These are phyloP conservation scores for Xestia xanthographa DNA, from an alignment of 2,888 invertebrate genomes.

Conservation along the genomic window DNA sequence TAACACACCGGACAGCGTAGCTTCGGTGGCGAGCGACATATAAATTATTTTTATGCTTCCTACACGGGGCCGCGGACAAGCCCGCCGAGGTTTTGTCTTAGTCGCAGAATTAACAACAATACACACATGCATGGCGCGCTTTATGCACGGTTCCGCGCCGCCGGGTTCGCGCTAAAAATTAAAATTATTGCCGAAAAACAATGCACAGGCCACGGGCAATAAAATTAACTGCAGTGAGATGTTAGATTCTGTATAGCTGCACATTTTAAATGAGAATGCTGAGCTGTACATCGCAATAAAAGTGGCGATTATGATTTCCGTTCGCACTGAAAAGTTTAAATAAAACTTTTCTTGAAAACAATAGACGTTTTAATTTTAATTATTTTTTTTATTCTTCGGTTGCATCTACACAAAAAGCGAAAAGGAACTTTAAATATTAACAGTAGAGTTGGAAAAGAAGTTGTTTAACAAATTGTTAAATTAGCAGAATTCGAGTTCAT, in stretches of 20 bases:
- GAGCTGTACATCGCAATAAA: slow-evolving; percentile 29
- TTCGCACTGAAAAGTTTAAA: neutral
- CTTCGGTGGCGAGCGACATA: slow-evolving; percentile 69
- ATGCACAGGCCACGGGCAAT: slow-evolving; percentile 58
- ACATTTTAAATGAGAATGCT: slow-evolving; percentile 44
- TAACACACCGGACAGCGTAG: slow-evolving; percentile 52
- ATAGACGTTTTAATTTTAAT: neutral
- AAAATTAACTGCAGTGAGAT: slow-evolving; percentile 64
- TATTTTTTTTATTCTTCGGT: neutral
- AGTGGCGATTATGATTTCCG: slow-evolving; percentile 38
- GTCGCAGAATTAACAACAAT: slow-evolving; percentile 73
- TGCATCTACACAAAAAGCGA: neutral
- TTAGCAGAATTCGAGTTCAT: neutral
- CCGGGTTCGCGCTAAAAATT: slow-evolving; percentile 63
- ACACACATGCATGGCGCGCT: slow-evolving; percentile 60
- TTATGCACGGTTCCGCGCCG: slow-evolving; percentile 54
- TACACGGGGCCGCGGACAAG: slow-evolving; percentile 62
- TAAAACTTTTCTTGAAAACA: slow-evolving; percentile 1
- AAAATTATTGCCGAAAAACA: slow-evolving; percentile 62
- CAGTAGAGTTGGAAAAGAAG: neutral
- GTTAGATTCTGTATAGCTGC: slow-evolving; percentile 49
- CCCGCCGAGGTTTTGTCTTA: slow-evolving; percentile 68
- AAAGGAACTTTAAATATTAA: neutral
- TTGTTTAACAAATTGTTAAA: neutral
- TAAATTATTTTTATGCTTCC: slow-evolving; percentile 81